phyloP scores from a whole-genome alignment of 2,113 vertebrate species.

The Cairina moschata region DNA sequence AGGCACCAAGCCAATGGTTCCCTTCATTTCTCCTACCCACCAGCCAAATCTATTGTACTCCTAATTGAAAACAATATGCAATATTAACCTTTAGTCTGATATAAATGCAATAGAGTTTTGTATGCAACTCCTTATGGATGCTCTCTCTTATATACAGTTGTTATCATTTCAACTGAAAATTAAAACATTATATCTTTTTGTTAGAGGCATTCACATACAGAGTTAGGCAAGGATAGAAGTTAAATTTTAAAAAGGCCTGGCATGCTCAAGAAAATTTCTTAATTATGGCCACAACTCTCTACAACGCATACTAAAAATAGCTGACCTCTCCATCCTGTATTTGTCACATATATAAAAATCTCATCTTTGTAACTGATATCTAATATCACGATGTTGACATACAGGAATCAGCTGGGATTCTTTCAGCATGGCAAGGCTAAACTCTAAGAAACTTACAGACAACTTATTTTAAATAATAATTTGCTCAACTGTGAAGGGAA shows the following conservation, averaged over 20 bases:
- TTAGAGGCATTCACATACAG: slow-evolving; percentile 61
- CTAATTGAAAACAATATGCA: slow-evolving; percentile 87
- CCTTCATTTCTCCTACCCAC: slow-evolving; percentile 98
- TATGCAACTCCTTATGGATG: slow-evolving; percentile 76
- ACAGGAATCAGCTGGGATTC: background rate
- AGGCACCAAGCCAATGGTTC: slow-evolving; percentile 94
- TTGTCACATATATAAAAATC: background rate
- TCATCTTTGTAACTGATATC: background rate
- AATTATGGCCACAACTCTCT: background rate
- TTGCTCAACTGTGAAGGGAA: background rate
- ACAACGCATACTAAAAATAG: background rate
- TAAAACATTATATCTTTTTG: slow-evolving; percentile 70
- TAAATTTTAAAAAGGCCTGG: slow-evolving; percentile 49
- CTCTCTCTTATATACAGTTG: slow-evolving; percentile 75
- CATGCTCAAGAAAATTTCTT: slow-evolving; percentile 24
- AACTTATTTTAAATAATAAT: background rate
- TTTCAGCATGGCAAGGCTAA: background rate
- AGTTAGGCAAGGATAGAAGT: slow-evolving; percentile 62
- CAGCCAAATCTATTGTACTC: slow-evolving; percentile 96
- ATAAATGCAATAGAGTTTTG: slow-evolving; percentile 75
- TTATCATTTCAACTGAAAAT: slow-evolving; percentile 72
- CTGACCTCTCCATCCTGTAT: background rate
- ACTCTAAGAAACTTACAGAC: background rate
- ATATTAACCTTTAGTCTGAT: slow-evolving; percentile 84
- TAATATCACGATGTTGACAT: background rate